Percentiles rank a stretch among this genome's conserved stretches.
Conservation (phyloP, 2,888 invertebrate genomes). For the Noctua fimbriata region DNA sequence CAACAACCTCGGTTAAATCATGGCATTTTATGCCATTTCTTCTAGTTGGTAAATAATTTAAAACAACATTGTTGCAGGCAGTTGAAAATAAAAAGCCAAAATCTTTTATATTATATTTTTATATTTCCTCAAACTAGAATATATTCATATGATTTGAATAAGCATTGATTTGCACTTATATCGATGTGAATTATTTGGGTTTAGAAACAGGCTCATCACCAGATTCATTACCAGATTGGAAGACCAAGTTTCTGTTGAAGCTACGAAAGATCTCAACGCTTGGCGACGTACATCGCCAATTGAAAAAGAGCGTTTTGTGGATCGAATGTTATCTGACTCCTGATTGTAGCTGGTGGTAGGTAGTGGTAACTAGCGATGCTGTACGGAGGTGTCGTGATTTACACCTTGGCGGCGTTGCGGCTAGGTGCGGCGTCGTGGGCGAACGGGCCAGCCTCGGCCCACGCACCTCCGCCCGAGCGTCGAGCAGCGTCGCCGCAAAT, state of each 20-base stretch:
- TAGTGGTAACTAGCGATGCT: constrained; percentile 65
- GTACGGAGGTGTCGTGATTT: constrained; percentile 76
- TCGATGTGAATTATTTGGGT: neutral
- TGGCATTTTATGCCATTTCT: constrained; percentile 30
- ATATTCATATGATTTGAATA: neutral
- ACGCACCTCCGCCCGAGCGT: constrained; percentile 79
- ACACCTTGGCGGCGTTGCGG: constrained; percentile 80
- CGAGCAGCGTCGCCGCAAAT: constrained; percentile 80
- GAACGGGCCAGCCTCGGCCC: constrained; percentile 79
- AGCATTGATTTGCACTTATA: neutral
- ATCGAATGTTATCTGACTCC: constrained; percentile 28
- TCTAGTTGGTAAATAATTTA: constrained; percentile 32
- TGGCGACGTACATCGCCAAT: neutral
- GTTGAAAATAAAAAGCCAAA: neutral
- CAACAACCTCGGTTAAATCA: constrained; percentile 29
- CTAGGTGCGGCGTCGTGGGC: constrained; percentile 87
- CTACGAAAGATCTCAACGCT: neutral
- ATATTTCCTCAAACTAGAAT: constrained; percentile 1
- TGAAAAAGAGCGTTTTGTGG: constrained; percentile 18
- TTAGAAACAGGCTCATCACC: neutral
- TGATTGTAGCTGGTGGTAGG: constrained; percentile 41
- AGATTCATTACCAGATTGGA: neutral
- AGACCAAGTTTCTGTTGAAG: neutral
- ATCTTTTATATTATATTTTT: constrained; percentile 3
- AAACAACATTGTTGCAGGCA: constrained; percentile 30